Evolutionary conservation across 2,797 vertebrate species (phyloP).

Genomic region (Buceros bicornis): DNA sequence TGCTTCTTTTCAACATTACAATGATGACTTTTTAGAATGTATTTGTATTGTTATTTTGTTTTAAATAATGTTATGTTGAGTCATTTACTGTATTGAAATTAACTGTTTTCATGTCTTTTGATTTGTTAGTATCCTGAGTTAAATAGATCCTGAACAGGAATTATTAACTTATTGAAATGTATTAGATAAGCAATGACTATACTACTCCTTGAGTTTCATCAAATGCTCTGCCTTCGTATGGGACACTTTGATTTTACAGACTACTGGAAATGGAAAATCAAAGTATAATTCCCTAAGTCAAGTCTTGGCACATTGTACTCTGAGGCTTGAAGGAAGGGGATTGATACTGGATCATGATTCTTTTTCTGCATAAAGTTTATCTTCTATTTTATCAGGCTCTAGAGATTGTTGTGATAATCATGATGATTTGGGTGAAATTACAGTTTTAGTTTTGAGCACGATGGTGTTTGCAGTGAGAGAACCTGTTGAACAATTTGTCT

Average conservation of each 20-base stretch:
- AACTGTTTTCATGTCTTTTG: not conserved
- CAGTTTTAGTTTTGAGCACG: not conserved
- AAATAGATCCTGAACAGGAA: not conserved
- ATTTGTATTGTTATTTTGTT: not conserved
- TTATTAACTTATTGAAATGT: not conserved
- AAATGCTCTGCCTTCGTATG: not conserved
- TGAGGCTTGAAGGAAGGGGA: not conserved
- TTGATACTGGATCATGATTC: not conserved
- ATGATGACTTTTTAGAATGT: not conserved
- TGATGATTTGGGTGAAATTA: not conserved
- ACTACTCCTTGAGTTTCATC: not conserved
- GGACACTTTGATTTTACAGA: not conserved
- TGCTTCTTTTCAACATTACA: not conserved
- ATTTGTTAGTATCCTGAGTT: not conserved
- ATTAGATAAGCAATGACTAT: not conserved
- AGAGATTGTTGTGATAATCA: not conserved
- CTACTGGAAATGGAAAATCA: not conserved
- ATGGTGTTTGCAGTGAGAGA: not conserved
- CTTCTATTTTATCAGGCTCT: not conserved
- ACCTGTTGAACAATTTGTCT: not conserved
- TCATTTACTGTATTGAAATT: not conserved
- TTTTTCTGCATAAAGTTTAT: not conserved
- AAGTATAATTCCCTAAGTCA: not conserved
- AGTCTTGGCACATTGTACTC: not conserved
- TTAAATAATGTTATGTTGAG: not conserved